Percentiles rank a stretch among this genome's conserved stretches.
Conservation (phyloP, 2,797 vertebrate genomes). For the Propithecus deckenii region DNA sequence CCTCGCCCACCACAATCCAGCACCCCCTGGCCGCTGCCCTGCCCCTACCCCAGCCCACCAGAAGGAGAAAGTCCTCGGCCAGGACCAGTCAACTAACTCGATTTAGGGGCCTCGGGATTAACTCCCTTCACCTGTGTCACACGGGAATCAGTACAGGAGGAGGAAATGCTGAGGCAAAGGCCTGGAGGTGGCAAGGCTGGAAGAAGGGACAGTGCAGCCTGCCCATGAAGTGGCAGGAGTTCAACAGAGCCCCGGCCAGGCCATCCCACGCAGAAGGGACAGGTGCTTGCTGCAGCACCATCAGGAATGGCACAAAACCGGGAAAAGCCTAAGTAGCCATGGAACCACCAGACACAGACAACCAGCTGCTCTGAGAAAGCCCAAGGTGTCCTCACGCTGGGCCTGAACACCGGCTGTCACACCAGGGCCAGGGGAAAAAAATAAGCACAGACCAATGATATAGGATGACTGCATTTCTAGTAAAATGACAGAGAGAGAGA, state of each 20-base stretch:
- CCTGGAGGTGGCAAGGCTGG: background rate
- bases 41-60: background rate
- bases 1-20: background rate
- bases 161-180: background rate
- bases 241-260: background rate
- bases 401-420: background rate
- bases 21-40: too few species aligned
- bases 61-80: background rate
- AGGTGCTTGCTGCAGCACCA: background rate
- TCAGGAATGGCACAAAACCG: background rate
- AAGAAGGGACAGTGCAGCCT: background rate
- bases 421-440: background rate
- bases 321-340: background rate
- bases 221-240: background rate
- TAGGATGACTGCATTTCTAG: background rate
- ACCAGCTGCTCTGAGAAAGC: background rate
- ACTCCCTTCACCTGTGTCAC: background rate
- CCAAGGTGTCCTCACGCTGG: background rate
- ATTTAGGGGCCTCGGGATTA: background rate
- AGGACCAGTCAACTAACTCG: background rate
- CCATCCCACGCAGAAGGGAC: background rate
- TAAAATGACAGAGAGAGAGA: background rate
- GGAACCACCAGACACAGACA: background rate
- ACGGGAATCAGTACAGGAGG: background rate
- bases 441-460: background rate